Base-by-base conservation (phyloP, 1,140 invertebrate species). In the Hylaeus anthracinus region DNA sequence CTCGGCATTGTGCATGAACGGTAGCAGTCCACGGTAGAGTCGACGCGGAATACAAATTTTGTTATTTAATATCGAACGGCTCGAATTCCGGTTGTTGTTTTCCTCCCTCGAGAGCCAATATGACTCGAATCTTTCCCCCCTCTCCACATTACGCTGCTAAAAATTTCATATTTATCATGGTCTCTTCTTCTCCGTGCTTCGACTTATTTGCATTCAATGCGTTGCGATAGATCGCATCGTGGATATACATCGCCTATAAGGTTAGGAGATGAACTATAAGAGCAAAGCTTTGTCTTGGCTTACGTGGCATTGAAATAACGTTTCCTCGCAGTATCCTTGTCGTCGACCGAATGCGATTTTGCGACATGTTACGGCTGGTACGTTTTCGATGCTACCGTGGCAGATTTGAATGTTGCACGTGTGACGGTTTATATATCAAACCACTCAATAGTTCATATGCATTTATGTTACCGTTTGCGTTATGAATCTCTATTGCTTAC, bases 81-180 rank as follows among this genome's bases (percentile, higher is more conserved):
- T 61, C 67, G 79, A 79, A 84, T 77, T 87, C 65, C 67, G 53
- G 48, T 39, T 48, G 79, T 67, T 82, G 81, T 76, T 75, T 76
- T 72, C 26, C 69, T 41, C 51, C 26, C 26, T 76, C 56, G 53
- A 37, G 55, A n/a, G 66, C 83, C 85, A 82, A 87, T 87, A 87
- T 79, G 75, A 70, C 51, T 74, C 60, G 14, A 26, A 26, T 26
- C 26, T 26, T 26, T 69, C 58, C 80, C 60, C 60, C 72, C 41
- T 9, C 39, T 81, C 58, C 74, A 26, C 65, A 86, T 88, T 83
- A 86, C 66, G 65, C 51, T 58, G 69, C 70, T 26, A 76, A 73
- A 70, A 88, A 90, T 90, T 90, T 85, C 84, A 89, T 88, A 90
- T 91, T 90, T 88, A 90, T 88, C 87, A 85, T 86, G 81, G 82